Evolutionary conservation across 2,888 invertebrate genomes (phyloP).

Genomic region (Lamellibrachia columna): DNA sequence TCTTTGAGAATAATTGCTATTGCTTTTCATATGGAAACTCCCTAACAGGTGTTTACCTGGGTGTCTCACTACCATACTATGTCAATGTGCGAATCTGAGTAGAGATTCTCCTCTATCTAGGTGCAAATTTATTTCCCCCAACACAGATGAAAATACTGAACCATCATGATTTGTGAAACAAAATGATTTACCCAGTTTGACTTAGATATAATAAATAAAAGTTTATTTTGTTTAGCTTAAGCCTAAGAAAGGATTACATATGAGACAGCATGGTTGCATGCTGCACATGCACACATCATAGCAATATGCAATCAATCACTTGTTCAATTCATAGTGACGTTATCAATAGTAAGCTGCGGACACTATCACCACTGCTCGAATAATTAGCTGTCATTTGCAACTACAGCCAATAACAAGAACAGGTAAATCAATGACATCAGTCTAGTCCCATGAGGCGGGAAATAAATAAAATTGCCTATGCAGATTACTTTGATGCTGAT

Average conservation of each 20-base stretch:
- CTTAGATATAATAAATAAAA: neutral
- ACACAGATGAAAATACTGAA: neutral
- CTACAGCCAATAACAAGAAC: neutral
- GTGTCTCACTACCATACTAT: neutral
- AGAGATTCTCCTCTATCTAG: neutral
- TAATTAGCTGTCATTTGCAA: conserved; percentile 3
- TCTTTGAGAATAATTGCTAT: neutral
- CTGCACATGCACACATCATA: neutral
- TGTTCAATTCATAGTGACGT: neutral
- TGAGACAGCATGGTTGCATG: neutral
- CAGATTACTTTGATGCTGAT: neutral
- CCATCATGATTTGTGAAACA: neutral
- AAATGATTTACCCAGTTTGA: neutral
- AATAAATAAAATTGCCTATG: conserved; percentile 9
- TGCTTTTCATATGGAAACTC: neutral
- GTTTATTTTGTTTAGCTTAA: neutral
- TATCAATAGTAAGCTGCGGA: neutral
- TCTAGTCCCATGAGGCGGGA: neutral
- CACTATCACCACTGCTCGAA: neutral
- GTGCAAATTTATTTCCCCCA: neutral
- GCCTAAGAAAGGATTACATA: no score
- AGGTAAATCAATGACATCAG: neutral
- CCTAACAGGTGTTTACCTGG: neutral
- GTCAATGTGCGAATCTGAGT: neutral
- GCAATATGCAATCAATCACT: neutral